phyloP scores from a whole-genome alignment of 2,888 invertebrate species.

The Leucoptera coffeella region DNA sequence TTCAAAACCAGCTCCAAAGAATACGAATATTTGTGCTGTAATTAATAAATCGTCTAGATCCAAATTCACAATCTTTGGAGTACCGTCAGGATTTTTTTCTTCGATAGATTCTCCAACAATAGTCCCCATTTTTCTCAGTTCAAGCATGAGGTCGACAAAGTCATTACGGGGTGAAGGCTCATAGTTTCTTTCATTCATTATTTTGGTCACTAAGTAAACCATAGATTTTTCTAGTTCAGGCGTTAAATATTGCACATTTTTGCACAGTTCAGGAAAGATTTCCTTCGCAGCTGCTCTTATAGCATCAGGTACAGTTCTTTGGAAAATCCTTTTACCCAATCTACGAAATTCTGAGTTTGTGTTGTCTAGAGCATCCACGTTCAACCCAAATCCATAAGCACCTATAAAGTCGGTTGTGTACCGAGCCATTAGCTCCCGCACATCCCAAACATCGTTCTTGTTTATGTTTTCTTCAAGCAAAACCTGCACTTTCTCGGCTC shows the following conservation, averaged over 20 bases:
- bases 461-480: background rate
- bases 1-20: constrained; percentile 13
- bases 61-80: constrained; percentile 2
- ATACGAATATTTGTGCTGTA: constrained; percentile 7
- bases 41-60: constrained; percentile 6
- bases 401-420: constrained; percentile 7
- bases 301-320: background rate
- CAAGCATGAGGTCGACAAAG: constrained; percentile 4
- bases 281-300: constrained; percentile 1
- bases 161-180: constrained; percentile 3
- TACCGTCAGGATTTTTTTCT: constrained; percentile 4
- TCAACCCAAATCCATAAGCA: constrained; percentile 6
- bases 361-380: constrained; percentile 5
- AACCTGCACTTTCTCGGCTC: constrained; percentile 6
- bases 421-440: constrained; percentile 6
- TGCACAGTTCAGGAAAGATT: constrained; percentile 3
- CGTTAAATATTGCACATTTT: constrained; percentile 1
- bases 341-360: constrained; percentile 6
- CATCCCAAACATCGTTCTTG: constrained; percentile 1
- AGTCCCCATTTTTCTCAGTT: constrained; percentile 2
- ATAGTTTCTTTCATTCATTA: constrained; percentile 5
- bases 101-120: constrained; percentile 5
- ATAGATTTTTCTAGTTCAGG: constrained; percentile 2
- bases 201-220: constrained; percentile 1
- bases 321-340: constrained; percentile 6